A percentile compares a stretch with the other conserved stretches of the same genome.
Evolutionary conservation across 2,888 invertebrate genomes (phyloP).

Genomic region (Drosophila putrida): DNA sequence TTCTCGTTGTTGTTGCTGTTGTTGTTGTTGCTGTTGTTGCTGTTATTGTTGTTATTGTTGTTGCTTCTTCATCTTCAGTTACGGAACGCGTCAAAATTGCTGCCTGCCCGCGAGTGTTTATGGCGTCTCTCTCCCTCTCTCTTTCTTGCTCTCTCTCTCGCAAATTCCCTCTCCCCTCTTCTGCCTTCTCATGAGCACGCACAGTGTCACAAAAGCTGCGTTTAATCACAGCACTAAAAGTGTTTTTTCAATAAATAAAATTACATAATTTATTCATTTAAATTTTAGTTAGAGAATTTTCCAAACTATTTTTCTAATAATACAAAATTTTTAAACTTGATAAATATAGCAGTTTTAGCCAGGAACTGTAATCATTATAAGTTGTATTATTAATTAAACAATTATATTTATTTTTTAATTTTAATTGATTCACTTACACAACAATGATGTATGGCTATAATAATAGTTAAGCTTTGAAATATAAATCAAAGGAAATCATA

Average conservation of each 20-base stretch:
- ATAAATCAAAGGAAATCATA: too few species aligned
- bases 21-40: slow-evolving; percentile 15
- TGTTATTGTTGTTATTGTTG: slow-evolving; percentile 18
- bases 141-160: background rate
- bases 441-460: too few species aligned
- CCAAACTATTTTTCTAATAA: too few species aligned
- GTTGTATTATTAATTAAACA: too few species aligned
- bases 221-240: background rate
- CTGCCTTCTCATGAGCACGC: slow-evolving; percentile 10
- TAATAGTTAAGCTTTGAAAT: too few species aligned
- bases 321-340: too few species aligned
- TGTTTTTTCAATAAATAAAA: background rate
- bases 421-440: too few species aligned
- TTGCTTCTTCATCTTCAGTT: slow-evolving; percentile 64
- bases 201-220: slow-evolving; percentile 35
- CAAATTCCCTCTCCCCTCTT: background rate
- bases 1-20: slow-evolving; percentile 5
- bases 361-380: too few species aligned
- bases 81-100: slow-evolving; percentile 70
- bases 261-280: background rate
- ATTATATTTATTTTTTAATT: too few species aligned
- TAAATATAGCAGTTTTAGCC: too few species aligned
- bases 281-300: too few species aligned
- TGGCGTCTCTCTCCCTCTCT: slow-evolving; percentile 30
- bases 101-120: slow-evolving; percentile 74